Evolutionary conservation across 2,888 invertebrate genomes (phyloP), one percentile per base, ranked within the genome.

Genomic region (Diarsia mendica): DNA sequence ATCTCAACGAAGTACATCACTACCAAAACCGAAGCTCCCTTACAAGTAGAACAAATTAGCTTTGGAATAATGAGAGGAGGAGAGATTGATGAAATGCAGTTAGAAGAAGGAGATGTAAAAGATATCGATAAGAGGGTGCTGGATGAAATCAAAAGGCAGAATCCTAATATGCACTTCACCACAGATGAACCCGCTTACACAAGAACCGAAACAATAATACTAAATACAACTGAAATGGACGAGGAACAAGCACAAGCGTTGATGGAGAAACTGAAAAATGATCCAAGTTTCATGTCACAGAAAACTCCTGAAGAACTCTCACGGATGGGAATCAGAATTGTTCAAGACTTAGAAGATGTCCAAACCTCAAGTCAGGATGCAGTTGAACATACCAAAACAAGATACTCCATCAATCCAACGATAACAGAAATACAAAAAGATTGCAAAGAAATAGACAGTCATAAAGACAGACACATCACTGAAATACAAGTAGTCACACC

Each of bases 401-500:
- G 94, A 87, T 96, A 96, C 77, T 92, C 96, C 1, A 95, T 96
- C 11, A 95, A 96, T 75, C 94, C 96, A 1, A 84, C 94, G n/a
- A 95, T 96, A 60, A 92, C 95, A 66, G 92, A 95, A 60, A 91
- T 93, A 61, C 94, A 96, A 83, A 96, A 95, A 83, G 91, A 91
- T 65, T 85, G 87, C 28, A 91, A 90, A 88, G 87, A 91, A 75
- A 89, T 91, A 23, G 90, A 91, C 76, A 79, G 86, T 49, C 90
- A 90, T 55, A 93, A 97, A 88, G 97, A 97, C 46, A 13, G 72
- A n/a, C 98, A 98, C 89, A 97, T 98, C 51, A 98, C 98, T 60
- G 98, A 98, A 94, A 98, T 98, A 76, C 97, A 98, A 93, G 98
- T 98, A 0, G 93, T 97, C 3, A 97, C 97, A 23, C 97, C 97